These are phyloP conservation scores for Glaucopsyche alexis DNA, from an alignment of 2,888 invertebrate species.

Conservation along the genomic window DNA sequence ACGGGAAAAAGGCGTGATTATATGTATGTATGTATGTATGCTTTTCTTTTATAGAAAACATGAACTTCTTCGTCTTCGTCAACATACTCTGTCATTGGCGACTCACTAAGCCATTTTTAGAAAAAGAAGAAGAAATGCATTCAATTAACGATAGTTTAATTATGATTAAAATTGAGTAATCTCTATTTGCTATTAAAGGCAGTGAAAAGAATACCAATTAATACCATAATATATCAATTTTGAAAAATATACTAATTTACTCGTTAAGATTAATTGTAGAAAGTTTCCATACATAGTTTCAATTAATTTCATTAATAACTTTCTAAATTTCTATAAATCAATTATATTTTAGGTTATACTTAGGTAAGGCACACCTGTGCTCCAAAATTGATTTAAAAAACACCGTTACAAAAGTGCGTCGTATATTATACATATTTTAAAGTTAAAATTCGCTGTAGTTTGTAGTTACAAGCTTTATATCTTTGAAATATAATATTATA, in stretches of 20 bases:
- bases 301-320: not conserved
- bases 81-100: too few relatives aligned
- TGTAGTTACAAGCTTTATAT: not conserved
- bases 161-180: too few relatives aligned
- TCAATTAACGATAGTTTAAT: too few relatives aligned
- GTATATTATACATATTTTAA: not conserved
- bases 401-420: not conserved
- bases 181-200: too few relatives aligned
- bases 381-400: not conserved
- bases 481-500: not conserved
- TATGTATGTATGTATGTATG: too few relatives aligned
- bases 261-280: not conserved
- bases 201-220: too few relatives aligned
- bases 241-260: not conserved
- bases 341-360: not conserved
- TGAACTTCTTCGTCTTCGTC: too few relatives aligned
- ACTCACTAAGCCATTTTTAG: too few relatives aligned
- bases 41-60: too few relatives aligned
- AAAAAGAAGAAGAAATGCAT: too few relatives aligned
- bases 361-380: not conserved
- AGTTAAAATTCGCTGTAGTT: not conserved
- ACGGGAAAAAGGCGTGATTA: too few relatives aligned
- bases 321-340: not conserved
- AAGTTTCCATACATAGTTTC: not conserved
- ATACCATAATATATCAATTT: not conserved